These are phyloP conservation scores for Centropyge bicolor DNA, from an alignment of 2,797 vertebrate species.

Conservation along the genomic window DNA sequence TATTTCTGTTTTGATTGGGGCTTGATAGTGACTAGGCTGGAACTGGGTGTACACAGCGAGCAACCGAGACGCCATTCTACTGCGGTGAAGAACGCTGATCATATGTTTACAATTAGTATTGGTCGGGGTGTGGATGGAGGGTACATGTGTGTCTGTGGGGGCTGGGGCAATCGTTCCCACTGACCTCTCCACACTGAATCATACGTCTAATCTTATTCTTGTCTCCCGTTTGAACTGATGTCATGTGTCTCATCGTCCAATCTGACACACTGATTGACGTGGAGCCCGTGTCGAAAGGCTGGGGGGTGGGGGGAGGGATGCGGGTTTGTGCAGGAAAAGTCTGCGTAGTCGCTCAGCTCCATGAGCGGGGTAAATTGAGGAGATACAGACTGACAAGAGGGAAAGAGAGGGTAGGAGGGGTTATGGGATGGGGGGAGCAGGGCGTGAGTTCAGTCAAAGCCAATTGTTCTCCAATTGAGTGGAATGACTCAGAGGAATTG, in stretches of 20 bases:
- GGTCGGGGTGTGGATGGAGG: slow-evolving; percentile 57
- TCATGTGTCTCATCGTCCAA: slow-evolving; percentile 80
- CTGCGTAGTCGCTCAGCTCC: slow-evolving; percentile 58
- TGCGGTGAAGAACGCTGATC: slow-evolving; percentile 65
- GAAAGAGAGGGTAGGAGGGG: slow-evolving; percentile 54
- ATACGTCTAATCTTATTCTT: slow-evolving; percentile 83
- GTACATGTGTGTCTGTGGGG: slow-evolving; percentile 36
- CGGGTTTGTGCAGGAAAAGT: slow-evolving; percentile 54
- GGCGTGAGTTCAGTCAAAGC: slow-evolving; percentile 70
- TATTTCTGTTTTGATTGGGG: slow-evolving; percentile 85
- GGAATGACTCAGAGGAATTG: slow-evolving; percentile 81
- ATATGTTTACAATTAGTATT: slow-evolving; percentile 84
- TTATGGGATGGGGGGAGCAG: slow-evolving; percentile 54
- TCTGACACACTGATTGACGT: slow-evolving; percentile 80
- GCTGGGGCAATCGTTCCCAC: slow-evolving; percentile 53
- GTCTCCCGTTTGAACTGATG: slow-evolving; percentile 80
- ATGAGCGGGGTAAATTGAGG: slow-evolving; percentile 66
- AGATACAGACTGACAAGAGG: slow-evolving; percentile 76
- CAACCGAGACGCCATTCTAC: slow-evolving; percentile 46
- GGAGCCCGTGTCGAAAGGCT: slow-evolving; percentile 70
- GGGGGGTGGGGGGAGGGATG: slow-evolving; percentile 10
- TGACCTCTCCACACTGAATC: slow-evolving; percentile 82
- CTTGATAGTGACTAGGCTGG: slow-evolving; percentile 76
- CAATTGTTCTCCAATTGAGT: slow-evolving; percentile 81
- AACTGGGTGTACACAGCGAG: slow-evolving; percentile 58